These are phyloP conservation scores for Zootoca vivipara DNA, from an alignment of 2,113 vertebrate species.

Conservation along the genomic window DNA sequence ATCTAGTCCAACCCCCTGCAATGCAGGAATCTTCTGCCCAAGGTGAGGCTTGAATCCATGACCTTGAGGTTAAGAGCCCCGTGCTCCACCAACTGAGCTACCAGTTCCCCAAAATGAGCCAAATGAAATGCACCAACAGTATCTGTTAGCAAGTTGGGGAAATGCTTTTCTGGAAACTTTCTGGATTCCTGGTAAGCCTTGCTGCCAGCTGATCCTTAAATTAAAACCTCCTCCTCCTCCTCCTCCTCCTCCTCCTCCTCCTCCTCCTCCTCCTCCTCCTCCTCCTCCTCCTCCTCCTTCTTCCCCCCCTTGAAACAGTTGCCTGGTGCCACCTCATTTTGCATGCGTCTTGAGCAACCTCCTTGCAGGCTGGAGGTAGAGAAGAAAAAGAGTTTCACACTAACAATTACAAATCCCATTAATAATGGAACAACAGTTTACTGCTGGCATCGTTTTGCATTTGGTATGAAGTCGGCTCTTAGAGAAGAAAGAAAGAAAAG, in stretches of 20 bases:
- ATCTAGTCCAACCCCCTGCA: too few species aligned
- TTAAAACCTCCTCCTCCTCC: not conserved
- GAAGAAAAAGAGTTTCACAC: not conserved
- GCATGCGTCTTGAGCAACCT: not conserved
- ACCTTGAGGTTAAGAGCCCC: too few species aligned
- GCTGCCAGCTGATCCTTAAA: too few species aligned
- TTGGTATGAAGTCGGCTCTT: conserved; percentile 18
- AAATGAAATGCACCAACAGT: too few species aligned
- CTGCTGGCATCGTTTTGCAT: conserved; percentile 13
- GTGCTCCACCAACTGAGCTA: too few species aligned
- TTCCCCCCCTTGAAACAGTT: not conserved
- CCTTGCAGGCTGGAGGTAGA: not conserved
- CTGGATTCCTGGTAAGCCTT: not conserved
- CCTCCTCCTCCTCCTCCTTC: too few species aligned
- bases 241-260: too few species aligned
- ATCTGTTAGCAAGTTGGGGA: not conserved
- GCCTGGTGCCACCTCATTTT: not conserved
- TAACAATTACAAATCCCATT: conserved; percentile 32
- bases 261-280: too few species aligned
- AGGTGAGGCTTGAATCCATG: too few species aligned
- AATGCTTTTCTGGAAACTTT: not conserved
- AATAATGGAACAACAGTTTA: conserved; percentile 31
- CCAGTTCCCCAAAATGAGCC: too few species aligned
- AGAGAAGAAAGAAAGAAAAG: conserved; percentile 17
- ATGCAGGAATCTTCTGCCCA: too few species aligned